phyloP scores from a whole-genome alignment of 1,140 invertebrate species.

The Phthorimaea operculella region DNA sequence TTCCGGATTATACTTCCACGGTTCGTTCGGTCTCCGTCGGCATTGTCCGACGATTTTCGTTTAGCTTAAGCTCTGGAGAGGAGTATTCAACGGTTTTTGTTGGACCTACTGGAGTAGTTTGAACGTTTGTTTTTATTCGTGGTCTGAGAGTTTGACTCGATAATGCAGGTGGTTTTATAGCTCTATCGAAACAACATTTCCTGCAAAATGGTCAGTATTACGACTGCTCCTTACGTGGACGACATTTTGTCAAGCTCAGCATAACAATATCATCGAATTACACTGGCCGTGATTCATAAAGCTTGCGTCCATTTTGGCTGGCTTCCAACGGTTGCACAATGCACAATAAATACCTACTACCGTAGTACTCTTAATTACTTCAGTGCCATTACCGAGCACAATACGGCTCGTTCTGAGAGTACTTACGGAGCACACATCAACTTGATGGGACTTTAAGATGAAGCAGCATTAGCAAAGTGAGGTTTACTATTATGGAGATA shows the following conservation, averaged over 20 bases:
- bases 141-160: too few relatives aligned
- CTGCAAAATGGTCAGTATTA: too few relatives aligned
- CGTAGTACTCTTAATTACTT: conserved; percentile 58
- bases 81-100: too few relatives aligned
- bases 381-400: conserved; percentile 15
- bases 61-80: conserved; percentile 18
- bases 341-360: conserved; percentile 56
- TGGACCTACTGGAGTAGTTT: too few relatives aligned
- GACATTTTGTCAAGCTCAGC: conserved; percentile 26
- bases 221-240: too few relatives aligned
- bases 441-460: not conserved
- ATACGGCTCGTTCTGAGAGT: not conserved
- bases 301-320: conserved; percentile 47
- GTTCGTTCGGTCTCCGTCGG: conserved; percentile 40
- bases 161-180: too few relatives aligned
- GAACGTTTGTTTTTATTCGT: too few relatives aligned
- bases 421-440: not conserved
- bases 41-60: conserved; percentile 39
- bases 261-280: conserved; percentile 48
- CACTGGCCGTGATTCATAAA: conserved; percentile 51
- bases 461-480: not conserved
- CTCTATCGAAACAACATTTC: too few relatives aligned
- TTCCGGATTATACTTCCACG: conserved; percentile 49
- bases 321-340: conserved; percentile 50
- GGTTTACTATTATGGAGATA: too few relatives aligned